Conservation (phyloP, 2,113 vertebrate genomes). For the Suricata suricatta region DNA sequence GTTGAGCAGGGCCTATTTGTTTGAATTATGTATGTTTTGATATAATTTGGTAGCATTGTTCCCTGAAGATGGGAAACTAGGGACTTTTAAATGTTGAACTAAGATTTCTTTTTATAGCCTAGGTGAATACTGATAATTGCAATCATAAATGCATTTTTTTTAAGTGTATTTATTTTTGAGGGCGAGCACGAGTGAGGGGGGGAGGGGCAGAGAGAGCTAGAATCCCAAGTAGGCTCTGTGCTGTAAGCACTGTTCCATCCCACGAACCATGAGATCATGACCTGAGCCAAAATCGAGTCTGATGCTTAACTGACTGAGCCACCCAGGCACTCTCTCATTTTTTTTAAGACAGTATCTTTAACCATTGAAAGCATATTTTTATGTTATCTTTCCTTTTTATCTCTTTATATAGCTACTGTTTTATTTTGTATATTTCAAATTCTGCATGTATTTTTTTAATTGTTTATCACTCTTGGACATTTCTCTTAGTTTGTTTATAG, state of each 20-base stretch:
- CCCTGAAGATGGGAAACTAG: neutral
- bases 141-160: neutral
- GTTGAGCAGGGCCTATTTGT: neutral
- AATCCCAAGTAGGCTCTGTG: no score
- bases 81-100: neutral
- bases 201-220: no score
- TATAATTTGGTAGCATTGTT: neutral
- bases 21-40: neutral
- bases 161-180: no score
- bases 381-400: neutral
- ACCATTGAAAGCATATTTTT: neutral
- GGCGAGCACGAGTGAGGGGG: no score
- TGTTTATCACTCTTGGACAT: neutral
- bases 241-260: no score
- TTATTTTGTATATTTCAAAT: neutral
- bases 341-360: neutral
- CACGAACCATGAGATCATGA: no score
- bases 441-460: neutral
- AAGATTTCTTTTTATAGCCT: neutral
- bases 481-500: slow-evolving; percentile 21
- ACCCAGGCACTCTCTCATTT: no score
- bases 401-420: neutral
- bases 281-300: no score
- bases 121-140: neutral
- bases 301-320: no score